phyloP scores from a whole-genome alignment of 2,113 vertebrate genomes.

The Mobula birostris region DNA sequence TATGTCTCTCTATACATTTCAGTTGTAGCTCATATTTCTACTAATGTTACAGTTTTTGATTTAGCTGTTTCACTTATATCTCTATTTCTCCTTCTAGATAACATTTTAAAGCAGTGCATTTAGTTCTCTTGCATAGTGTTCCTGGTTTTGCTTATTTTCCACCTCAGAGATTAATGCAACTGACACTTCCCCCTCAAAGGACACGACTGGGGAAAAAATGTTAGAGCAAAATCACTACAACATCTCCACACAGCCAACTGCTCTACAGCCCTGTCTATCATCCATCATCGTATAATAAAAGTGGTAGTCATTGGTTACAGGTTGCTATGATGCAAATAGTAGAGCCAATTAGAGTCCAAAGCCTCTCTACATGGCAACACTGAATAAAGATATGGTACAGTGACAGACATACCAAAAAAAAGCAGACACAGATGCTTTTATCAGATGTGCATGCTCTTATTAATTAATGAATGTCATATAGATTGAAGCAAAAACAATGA shows the following conservation, averaged over 20 bases:
- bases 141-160: slow-evolving; percentile 10
- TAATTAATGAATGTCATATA: slow-evolving; percentile 4
- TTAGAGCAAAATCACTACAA: not conserved
- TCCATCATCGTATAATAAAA: slow-evolving; percentile 34
- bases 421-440: slow-evolving; percentile 12
- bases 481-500: not conserved
- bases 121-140: not conserved
- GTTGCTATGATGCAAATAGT: slow-evolving; percentile 29
- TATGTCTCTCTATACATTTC: not conserved
- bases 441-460: not conserved
- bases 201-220: not conserved
- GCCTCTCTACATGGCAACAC: not conserved
- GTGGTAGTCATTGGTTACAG: slow-evolving; percentile 24
- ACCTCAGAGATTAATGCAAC: slow-evolving; percentile 33
- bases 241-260: slow-evolving; percentile 10
- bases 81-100: not conserved
- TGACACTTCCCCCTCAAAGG: slow-evolving; percentile 1
- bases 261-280: slow-evolving; percentile 15
- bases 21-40: not conserved
- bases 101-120: not conserved
- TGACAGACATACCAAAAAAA: slow-evolving; percentile 17
- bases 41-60: not conserved
- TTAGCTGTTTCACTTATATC: not conserved
- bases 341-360: slow-evolving; percentile 12
- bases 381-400: not conserved